These are phyloP conservation scores for Aurelia sp. DNA, from an alignment of 30 jellyfish, hydroid and myxozoan species.

Conservation along the genomic window DNA sequence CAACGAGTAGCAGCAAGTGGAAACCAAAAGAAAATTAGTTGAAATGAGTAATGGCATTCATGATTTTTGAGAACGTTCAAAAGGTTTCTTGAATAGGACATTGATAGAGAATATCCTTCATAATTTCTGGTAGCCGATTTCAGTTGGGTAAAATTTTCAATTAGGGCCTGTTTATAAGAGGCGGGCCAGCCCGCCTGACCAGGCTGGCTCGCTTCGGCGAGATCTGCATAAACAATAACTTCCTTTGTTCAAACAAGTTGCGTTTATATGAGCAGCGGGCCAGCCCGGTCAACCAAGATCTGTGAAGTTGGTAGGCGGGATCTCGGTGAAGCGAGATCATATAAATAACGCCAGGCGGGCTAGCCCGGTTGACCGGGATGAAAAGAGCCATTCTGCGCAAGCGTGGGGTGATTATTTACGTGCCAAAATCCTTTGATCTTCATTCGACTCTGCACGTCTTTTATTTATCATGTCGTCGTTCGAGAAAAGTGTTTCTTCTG, in stretches of 20 bases:
- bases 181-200: no score
- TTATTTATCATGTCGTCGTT: neutral
- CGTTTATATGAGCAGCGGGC: no score
- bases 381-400: constrained; percentile 14
- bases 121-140: no score
- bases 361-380: no score
- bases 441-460: neutral
- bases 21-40: no score
- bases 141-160: no score
- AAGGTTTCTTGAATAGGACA: no score
- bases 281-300: constrained; percentile 47
- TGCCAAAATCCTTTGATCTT: neutral
- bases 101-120: no score
- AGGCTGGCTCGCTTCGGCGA: constrained; percentile 44
- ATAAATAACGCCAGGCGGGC: constrained; percentile 34
- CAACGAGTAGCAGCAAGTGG: no score
- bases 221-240: constrained; percentile 5
- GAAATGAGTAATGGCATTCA: no score
- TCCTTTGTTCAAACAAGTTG: constrained; percentile 13
- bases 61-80: no score
- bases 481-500: neutral
- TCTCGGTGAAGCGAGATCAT: neutral
- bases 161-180: constrained; percentile 49
- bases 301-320: constrained; percentile 25
- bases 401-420: constrained; percentile 2